Evolutionary conservation across 2,113 vertebrate species (phyloP).

Genomic region (Vombatus ursinus): DNA sequence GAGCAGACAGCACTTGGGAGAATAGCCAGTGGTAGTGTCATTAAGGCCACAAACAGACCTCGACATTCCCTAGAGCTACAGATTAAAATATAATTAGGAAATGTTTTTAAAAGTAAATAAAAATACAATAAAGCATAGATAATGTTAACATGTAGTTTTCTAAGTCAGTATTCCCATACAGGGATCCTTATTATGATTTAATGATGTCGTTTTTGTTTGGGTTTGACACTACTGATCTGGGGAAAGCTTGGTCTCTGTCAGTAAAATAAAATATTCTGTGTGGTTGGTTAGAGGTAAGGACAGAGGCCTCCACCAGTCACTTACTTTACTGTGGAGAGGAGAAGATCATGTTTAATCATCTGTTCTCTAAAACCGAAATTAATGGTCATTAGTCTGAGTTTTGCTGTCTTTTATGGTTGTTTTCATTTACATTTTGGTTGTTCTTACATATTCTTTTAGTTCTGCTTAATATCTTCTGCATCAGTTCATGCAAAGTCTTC

Average conservation of each 20-base stretch:
- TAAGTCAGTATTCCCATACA: not conserved
- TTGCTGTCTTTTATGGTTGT: not conserved
- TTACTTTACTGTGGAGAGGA: not conserved
- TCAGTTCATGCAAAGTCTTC: too few species aligned
- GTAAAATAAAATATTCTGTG: not conserved
- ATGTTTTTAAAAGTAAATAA: not conserved
- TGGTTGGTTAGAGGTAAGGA: too few species aligned
- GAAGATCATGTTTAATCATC: not conserved
- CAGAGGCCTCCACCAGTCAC: not conserved
- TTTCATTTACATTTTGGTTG: not conserved
- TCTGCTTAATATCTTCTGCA: too few species aligned
- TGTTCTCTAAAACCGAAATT: not conserved
- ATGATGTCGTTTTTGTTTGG: not conserved
- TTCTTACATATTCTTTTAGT: not conserved
- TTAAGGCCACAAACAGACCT: not conserved
- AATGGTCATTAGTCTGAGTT: not conserved
- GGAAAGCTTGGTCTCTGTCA: not conserved
- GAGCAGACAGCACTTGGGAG: not conserved
- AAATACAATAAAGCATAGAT: not conserved
- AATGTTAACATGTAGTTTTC: not conserved
- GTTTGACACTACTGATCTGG: not conserved
- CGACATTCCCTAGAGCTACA: not conserved
- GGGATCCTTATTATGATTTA: not conserved
- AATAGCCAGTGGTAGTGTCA: not conserved
- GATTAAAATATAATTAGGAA: not conserved